Percentiles rank a stretch among this genome's conserved stretches.
These are phyloP conservation scores for Nothoprocta pentlandii DNA, from an alignment of 2,113 vertebrate genomes.

Conservation along the genomic window DNA sequence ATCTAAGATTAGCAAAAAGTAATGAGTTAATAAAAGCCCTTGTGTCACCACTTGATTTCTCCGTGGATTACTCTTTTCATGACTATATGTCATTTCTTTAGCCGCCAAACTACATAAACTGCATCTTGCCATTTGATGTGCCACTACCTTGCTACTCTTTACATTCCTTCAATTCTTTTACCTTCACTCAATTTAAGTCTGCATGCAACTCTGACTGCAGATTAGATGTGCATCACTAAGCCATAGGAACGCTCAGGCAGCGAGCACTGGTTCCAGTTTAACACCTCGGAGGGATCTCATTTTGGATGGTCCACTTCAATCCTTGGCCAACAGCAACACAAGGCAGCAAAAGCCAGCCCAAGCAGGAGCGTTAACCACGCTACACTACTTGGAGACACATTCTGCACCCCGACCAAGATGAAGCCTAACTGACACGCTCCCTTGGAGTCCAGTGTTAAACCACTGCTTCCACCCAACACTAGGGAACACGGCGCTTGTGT, in stretches of 20 bases:
- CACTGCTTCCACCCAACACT: rapidly evolving
- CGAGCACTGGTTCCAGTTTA: background rate
- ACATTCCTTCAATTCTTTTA: background rate
- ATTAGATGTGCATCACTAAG: background rate
- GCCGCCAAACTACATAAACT: background rate
- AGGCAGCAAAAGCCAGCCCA: background rate
- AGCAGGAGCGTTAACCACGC: background rate
- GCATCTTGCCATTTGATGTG: background rate
- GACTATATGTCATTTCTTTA: background rate
- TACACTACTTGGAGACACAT: background rate
- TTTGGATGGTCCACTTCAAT: background rate
- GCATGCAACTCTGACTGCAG: background rate
- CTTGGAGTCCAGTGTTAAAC: rapidly evolving
- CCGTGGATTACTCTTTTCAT: background rate
- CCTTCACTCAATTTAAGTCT: background rate
- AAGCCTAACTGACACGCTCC: rapidly evolving
- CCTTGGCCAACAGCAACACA: background rate
- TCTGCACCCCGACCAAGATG: slow-evolving; percentile 1
- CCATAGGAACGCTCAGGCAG: background rate
- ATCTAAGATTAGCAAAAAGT: background rate
- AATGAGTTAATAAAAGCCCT: background rate
- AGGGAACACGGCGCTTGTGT: rapidly evolving
- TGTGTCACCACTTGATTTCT: background rate
- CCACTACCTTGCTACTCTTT: background rate
- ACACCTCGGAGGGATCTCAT: background rate